Evolutionary conservation across 92 coral and sea anemone species (phyloP), one percentile per base, ranked within the genome.

Genomic region (Epizoanthus scotinus): DNA sequence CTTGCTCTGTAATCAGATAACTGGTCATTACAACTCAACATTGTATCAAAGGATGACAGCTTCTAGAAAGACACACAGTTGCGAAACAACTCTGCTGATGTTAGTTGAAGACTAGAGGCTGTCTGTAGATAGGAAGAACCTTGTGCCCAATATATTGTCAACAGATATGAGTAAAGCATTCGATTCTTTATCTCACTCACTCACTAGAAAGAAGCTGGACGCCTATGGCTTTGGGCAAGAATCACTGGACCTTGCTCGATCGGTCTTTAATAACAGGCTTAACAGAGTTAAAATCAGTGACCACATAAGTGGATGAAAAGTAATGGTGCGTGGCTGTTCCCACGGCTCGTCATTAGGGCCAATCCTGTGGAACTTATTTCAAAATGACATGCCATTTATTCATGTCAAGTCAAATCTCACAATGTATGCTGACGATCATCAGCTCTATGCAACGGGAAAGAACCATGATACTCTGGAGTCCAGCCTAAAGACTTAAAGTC

Each of bases 141-240:
- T 19, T 10, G 82, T 72, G 17, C 5, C 24, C 52, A 52, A 49
- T 8, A 55, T 62, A 19, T 18, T n/a, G n/a, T n/a, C 72, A 2
- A 68, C 71, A 13, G 86, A 71, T 24, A 70, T 82, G 79, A 82
- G 79, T 21, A 70, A 70, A 67, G 86, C 74, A 3, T 81, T 67
- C 67, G 84, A 68, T 62, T 81, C 78, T 21, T n/a, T 66, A 34
- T 67, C 20, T 13, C 86, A 61, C 9, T 6, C 74, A 1, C 70
- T 73, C 14, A 18, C 14, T n/a, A 10, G 44, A 18, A 61, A 71
- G 42, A 83, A 58, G 47, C 47, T 62, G 0, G 70, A 83, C 22
- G 86, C 86, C 4, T 71, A 83, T 42, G 62, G 50, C 15, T 83
- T 83, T 52, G 29, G 8, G 13, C 3, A 5, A 38, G 20, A 10